These are phyloP conservation scores for zebrafish (Danio rerio) DNA, from an alignment of 2,113 vertebrate species.

Conservation along the genomic window GRCz12tu NC_133190.1:31724501-31725000, in stretches of 20 bases:
- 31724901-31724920: neutral
- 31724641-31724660: neutral
- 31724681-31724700: constrained; percentile 8
- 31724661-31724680: neutral
- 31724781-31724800: too few relatives aligned
- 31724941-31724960: too few relatives aligned
- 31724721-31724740: neutral
- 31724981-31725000: too few relatives aligned
- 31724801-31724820: too few relatives aligned
- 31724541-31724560: neutral
- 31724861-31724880: neutral
- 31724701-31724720: neutral
- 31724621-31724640: neutral
- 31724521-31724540: constrained; percentile 16
- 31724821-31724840: neutral
- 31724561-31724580: neutral
- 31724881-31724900: neutral
- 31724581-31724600: constrained; percentile 14
- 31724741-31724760: neutral
- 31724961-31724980: too few relatives aligned
- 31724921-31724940: too few relatives aligned
- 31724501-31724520: constrained; percentile 9
- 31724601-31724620: neutral
- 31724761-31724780: neutral
- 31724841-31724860: neutral